Percentiles rank a stretch among this genome's conserved stretches.
These are phyloP conservation scores for Siphamia tubifer DNA, from an alignment of 2,113 vertebrate genomes.

Conservation along the genomic window DNA sequence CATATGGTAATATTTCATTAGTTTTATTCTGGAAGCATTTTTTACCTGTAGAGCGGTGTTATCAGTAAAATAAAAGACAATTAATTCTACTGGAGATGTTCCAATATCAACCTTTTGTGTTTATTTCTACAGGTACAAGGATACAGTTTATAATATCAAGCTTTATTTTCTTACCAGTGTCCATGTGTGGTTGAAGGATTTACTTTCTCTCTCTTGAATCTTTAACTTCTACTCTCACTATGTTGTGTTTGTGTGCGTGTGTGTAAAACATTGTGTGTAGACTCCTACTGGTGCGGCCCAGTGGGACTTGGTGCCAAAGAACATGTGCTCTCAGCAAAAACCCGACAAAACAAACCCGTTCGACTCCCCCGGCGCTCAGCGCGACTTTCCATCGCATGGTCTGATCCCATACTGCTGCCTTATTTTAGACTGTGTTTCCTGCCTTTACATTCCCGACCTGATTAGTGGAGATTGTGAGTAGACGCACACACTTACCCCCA, in stretches of 20 bases:
- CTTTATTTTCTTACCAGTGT: no score
- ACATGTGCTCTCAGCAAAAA: constrained; percentile 42
- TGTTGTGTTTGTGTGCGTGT: not conserved
- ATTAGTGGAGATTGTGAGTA: constrained; percentile 63
- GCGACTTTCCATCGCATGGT: constrained; percentile 49
- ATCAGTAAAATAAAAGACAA: no score
- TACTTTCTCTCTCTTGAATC: not conserved
- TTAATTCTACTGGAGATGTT: no score
- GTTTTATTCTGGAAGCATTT: no score
- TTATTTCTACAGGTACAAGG: no score
- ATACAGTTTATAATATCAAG: no score
- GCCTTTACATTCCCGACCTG: constrained; percentile 61
- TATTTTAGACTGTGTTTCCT: constrained; percentile 43
- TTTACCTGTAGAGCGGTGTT: no score
- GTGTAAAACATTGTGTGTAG: not conserved
- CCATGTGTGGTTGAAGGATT: not conserved
- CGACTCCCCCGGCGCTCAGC: constrained; percentile 8
- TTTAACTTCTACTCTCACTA: not conserved
- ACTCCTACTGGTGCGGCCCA: constrained; percentile 13
- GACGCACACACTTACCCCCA: not conserved
- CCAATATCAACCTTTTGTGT: no score
- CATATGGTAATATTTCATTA: no score
- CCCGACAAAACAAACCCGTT: constrained; percentile 30
- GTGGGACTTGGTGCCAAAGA: constrained; percentile 31
- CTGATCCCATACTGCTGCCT: constrained; percentile 39